Conservation (phyloP, 1,140 invertebrate genomes). For the Bombus waltoni region DNA sequence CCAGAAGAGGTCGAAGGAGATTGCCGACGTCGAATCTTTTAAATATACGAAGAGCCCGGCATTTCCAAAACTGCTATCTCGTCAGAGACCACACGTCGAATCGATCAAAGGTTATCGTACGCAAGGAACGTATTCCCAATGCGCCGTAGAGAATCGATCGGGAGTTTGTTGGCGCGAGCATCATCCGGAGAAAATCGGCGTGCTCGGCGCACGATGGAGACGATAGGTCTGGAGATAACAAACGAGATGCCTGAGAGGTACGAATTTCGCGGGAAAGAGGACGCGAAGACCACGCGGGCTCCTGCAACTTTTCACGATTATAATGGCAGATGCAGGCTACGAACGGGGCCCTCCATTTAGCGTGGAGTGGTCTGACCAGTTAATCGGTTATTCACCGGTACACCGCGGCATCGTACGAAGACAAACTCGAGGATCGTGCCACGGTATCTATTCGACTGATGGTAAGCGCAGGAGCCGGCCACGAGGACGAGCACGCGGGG, state of each 20-base stretch:
- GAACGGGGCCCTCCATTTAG: conserved; percentile 30
- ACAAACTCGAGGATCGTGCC: conserved; percentile 50
- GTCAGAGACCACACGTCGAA: background rate
- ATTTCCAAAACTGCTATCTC: background rate
- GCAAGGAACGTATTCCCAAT: background rate
- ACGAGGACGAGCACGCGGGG: background rate
- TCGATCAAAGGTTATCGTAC: background rate
- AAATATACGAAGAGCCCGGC: background rate
- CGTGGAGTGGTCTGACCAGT: conserved; percentile 61
- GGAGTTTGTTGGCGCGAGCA: background rate
- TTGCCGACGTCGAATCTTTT: background rate
- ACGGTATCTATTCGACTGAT: conserved; percentile 52
- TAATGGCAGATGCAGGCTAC: conserved; percentile 41
- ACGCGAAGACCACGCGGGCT: background rate
- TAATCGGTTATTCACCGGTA: conserved; percentile 63
- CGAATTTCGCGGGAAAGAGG: conserved; percentile 19
- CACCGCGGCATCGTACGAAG: conserved; percentile 32
- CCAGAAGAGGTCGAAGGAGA: no score
- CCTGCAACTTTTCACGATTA: conserved; percentile 51
- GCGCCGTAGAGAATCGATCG: background rate
- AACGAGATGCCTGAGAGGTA: background rate
- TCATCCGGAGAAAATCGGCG: background rate
- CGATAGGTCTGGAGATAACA: background rate
- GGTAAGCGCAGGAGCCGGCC: conserved; percentile 41
- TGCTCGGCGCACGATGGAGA: background rate